phyloP scores from a whole-genome alignment of 92 coral and sea anemone species.

The Blastomussa wellsi region DNA sequence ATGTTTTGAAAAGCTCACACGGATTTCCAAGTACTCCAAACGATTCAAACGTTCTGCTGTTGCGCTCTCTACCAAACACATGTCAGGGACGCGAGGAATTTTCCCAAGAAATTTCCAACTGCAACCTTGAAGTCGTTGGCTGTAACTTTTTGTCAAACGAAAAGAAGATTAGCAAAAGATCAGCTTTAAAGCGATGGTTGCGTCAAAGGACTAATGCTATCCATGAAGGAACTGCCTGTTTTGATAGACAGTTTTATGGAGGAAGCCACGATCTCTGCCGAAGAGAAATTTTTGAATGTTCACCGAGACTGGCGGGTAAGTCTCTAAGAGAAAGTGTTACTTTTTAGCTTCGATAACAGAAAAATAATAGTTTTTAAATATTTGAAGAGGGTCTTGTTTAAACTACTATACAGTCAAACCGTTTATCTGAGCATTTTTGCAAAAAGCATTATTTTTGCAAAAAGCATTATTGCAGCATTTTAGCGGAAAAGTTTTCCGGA shows the following conservation, averaged over 20 bases:
- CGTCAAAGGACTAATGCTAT: slow-evolving; percentile 5
- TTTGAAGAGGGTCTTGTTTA: too few relatives aligned
- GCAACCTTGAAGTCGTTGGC: slow-evolving; percentile 33
- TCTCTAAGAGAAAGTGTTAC: neutral
- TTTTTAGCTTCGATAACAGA: neutral
- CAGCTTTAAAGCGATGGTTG: slow-evolving; percentile 45
- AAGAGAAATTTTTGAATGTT: slow-evolving; percentile 17
- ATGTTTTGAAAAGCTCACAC: slow-evolving; percentile 15
- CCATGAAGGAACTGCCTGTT: neutral
- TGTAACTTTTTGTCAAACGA: slow-evolving; percentile 41
- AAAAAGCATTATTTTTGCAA: too few relatives aligned
- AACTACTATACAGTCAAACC: too few relatives aligned
- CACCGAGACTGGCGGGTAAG: slow-evolving; percentile 27
- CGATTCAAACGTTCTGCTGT: neutral
- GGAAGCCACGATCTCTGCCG: slow-evolving; percentile 26
- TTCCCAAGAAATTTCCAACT: slow-evolving; percentile 2
- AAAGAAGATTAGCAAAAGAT: slow-evolving; percentile 39
- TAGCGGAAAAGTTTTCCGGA: too few relatives aligned
- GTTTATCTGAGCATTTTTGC: too few relatives aligned
- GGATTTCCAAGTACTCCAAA: slow-evolving; percentile 18
- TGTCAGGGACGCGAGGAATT: neutral
- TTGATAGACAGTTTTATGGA: neutral
- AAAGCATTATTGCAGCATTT: too few relatives aligned
- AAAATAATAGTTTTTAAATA: neutral
- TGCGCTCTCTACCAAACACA: neutral